Percentiles rank a stretch among this genome's conserved stretches.
phyloP scores from a whole-genome alignment of 2,797 vertebrate genomes.

The Gila robusta region DNA sequence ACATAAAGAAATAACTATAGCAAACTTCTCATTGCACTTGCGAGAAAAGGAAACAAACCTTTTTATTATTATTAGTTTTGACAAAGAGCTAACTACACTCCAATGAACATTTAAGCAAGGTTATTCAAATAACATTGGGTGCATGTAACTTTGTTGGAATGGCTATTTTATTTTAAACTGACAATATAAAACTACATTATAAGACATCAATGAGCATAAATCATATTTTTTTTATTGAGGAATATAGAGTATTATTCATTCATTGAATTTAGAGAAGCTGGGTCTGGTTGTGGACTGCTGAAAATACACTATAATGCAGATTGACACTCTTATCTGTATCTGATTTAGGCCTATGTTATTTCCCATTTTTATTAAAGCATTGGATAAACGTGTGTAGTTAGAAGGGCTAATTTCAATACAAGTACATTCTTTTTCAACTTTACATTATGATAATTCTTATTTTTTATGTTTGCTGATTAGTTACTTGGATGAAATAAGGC shows the following conservation, averaged over 20 bases:
- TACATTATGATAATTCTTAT: not conserved
- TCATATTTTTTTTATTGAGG: constrained; percentile 61
- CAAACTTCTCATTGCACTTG: constrained; percentile 16
- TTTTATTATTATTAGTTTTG: constrained; percentile 22
- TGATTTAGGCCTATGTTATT: not conserved
- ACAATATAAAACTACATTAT: constrained; percentile 54
- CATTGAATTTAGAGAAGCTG: constrained; percentile 31
- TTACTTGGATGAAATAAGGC: not conserved
- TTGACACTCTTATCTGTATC: not conserved
- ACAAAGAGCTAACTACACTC: constrained; percentile 33
- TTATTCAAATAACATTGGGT: constrained; percentile 62
- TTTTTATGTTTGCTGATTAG: not conserved
- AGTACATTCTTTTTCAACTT: not conserved
- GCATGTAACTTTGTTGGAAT: constrained; percentile 64
- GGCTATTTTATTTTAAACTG: constrained; percentile 41
- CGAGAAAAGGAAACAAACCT: constrained; percentile 44
- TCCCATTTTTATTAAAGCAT: not conserved
- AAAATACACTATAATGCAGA: constrained; percentile 16
- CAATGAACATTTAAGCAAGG: constrained; percentile 57
- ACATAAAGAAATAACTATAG: constrained; percentile 24
- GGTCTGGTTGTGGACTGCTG: constrained; percentile 21
- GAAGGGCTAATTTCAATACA: not conserved
- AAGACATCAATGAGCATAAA: constrained; percentile 60
- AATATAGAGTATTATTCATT: constrained; percentile 41
- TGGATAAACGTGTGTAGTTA: not conserved